A percentile compares a stretch with the other conserved stretches of the same genome.
phyloP scores from a whole-genome alignment of 2,113 vertebrate genomes.

The Fulica atra region DNA sequence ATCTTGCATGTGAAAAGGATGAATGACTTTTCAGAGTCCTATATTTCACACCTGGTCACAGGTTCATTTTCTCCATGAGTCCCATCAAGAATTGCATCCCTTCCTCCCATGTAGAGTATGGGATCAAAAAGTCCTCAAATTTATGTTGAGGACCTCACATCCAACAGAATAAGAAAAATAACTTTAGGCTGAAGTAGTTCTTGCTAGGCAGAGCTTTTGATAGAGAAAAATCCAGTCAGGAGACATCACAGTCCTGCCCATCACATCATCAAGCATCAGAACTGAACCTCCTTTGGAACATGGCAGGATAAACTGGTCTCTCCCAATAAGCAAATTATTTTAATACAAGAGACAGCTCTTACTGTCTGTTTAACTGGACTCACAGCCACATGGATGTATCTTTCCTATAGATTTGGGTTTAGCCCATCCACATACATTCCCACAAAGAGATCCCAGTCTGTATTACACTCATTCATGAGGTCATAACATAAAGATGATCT shows the following conservation, averaged over 20 bases:
- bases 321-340: not conserved
- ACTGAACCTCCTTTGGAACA: not conserved
- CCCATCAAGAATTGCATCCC: not conserved
- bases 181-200: not conserved
- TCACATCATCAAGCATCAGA: not conserved
- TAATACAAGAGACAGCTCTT: not conserved
- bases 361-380: not conserved
- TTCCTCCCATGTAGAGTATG: not conserved
- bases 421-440: not conserved
- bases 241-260: not conserved
- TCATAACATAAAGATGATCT: not conserved
- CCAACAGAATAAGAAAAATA: not conserved
- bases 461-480: not conserved
- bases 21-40: not conserved
- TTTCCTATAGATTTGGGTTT: not conserved
- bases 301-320: not conserved
- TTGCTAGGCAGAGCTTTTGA: not conserved
- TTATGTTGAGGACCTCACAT: not conserved
- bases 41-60: not conserved
- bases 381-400: fast-evolving
- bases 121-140: not conserved
- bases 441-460: not conserved
- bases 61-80: not conserved
- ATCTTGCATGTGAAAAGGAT: not conserved
- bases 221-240: not conserved